Conservation (phyloP, 2,888 invertebrate species). For the Himalopsyche japonica region DNA sequence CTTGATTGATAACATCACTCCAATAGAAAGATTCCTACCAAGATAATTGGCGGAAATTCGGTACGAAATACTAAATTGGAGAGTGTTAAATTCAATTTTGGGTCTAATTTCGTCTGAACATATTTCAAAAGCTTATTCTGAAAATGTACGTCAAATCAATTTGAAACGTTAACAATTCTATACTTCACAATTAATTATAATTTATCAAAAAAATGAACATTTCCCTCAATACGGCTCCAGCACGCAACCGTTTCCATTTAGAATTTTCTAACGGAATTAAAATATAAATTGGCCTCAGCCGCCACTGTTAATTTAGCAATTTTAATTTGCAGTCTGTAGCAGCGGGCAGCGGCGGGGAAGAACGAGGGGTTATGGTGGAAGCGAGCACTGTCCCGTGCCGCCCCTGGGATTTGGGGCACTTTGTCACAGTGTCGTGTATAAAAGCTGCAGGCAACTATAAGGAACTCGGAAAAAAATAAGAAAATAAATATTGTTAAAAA, state of each 20-base stretch:
- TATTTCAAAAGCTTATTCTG: background rate
- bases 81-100: background rate
- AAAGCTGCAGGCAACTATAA: background rate
- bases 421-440: background rate
- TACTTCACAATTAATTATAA: background rate
- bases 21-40: no score
- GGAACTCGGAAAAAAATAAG: no score
- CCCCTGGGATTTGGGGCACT: background rate
- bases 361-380: background rate
- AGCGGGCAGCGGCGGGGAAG: background rate
- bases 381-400: background rate
- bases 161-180: background rate
- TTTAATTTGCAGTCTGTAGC: conserved; percentile 15
- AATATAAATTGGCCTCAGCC: conserved; percentile 35
- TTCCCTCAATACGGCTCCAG: background rate
- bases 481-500: no score
- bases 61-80: background rate
- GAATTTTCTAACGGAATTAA: conserved; percentile 35
- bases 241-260: background rate
- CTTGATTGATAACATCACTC: no score
- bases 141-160: background rate
- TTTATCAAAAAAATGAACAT: background rate
- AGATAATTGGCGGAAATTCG: background rate
- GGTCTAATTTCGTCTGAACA: background rate
- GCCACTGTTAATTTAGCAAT: conserved; percentile 30